Evolutionary conservation across 2,888 invertebrate species (phyloP).

Genomic region (Limnephilus marmoratus): DNA sequence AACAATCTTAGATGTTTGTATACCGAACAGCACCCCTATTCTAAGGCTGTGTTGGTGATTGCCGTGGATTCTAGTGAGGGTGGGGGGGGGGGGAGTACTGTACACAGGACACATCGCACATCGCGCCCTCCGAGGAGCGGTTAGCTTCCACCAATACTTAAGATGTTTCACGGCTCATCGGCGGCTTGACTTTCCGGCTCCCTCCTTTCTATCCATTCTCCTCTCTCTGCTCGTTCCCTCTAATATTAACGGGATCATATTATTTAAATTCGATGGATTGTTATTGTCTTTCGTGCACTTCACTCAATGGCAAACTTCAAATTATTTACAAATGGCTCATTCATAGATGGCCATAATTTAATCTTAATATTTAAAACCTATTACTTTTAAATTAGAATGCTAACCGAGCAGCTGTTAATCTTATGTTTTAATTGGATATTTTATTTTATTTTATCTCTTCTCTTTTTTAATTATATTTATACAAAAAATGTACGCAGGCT

Average conservation of each 20-base stretch:
- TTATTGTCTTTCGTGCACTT: neutral
- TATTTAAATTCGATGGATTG: neutral
- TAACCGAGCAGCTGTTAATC: no score
- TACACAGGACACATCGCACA: neutral
- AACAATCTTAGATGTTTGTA: neutral
- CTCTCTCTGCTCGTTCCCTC: neutral
- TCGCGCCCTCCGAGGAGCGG: neutral
- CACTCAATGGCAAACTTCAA: neutral
- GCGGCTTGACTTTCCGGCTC: neutral
- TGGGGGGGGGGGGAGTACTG: neutral
- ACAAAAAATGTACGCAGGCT: no score
- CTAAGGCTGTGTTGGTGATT: neutral
- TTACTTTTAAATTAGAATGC: no score
- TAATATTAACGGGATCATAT: no score
- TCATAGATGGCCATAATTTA: no score
- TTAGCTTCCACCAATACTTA: neutral
- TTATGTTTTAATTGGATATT: no score
- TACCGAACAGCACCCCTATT: neutral
- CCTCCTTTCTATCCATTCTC: neutral
- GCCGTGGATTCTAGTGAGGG: no score
- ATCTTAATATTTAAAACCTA: no score
- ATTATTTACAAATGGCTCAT: no score
- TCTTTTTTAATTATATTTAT: no score
- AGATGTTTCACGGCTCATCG: conserved; percentile 13
- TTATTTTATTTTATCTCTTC: no score